These are phyloP conservation scores for Cordilura impudica DNA, from an alignment of 2,888 invertebrate species.

Conservation along the genomic window DNA sequence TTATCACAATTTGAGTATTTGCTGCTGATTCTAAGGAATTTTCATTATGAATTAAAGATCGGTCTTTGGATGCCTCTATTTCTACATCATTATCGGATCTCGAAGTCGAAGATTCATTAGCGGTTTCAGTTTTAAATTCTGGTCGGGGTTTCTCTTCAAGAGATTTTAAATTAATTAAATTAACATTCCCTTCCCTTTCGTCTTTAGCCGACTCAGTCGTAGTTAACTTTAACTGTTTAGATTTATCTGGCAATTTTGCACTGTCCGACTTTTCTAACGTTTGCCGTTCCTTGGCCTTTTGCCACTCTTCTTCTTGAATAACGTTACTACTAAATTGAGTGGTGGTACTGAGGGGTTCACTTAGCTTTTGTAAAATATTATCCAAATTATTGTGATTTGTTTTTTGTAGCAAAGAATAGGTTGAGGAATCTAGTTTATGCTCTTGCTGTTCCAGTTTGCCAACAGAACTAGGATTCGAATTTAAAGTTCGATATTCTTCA, in stretches of 20 bases:
- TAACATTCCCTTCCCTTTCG: too few species aligned
- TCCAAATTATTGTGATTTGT: neutral
- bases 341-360: neutral
- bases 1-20: neutral
- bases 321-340: constrained; percentile 28
- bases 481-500: too few species aligned
- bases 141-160: neutral
- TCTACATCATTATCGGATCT: neutral
- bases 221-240: neutral
- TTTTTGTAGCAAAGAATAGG: neutral
- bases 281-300: neutral
- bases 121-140: neutral
- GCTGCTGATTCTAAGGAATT: neutral
- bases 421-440: neutral
- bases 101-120: too few species aligned
- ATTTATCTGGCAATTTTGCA: neutral
- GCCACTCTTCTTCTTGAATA: constrained; percentile 9
- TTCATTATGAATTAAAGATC: neutral
- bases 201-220: neutral
- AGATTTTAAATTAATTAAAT: too few species aligned
- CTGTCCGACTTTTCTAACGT: neutral
- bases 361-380: neutral
- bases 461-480: too few species aligned
- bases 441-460: too few species aligned
- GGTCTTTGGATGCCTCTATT: neutral